Base-by-base conservation (phyloP, 2,113 vertebrate species). In the Corythaeola cristata region DNA sequence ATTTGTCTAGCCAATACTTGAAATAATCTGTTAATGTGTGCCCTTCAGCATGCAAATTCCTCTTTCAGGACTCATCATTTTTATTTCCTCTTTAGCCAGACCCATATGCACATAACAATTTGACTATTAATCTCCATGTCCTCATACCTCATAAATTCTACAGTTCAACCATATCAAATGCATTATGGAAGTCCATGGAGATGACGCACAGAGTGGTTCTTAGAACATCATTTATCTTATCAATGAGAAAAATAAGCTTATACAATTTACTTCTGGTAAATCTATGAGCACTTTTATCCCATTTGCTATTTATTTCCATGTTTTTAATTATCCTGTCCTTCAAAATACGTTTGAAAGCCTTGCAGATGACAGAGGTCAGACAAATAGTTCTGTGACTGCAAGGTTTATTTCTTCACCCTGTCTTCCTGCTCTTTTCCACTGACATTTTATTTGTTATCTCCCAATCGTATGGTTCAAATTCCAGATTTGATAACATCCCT, bases 1-100 rank as follows among this genome's bases (percentile, higher is more conserved):
- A 68, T 82, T 68, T 93, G 30, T 91, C 94, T 85, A 75, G 52
- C 49, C 84, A 91, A 67, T n/a, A 87, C 49, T 76, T 75, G 77
- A 92, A 82, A 85, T 62, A 90, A 93, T 76, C 47, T 87, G 52
- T 44, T 91, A 91, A 89, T 30, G 44, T 32, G 41, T 89, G 69
- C 62, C 94, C 89, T 97, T 96, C 91, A 96, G 87, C 73, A 92
- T 32, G 69, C 62, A 95, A 87, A 94, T 92, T 91, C 73, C 60
- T 94, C 80, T 88, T 85, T 83, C 88, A 95, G 85, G 91, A 83
- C 71, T 85, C 85, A 87, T 88, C 12, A 74, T 91, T 96, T 96
- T 96, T 96, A 94, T 85, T 88, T 95, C 74, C 50, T 93, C 88
- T 88, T 90, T 66, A 88, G 85, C 67, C 85, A 96, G 59, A 62